Evolutionary conservation across 1,140 invertebrate species (phyloP).

Genomic region (Papilio polyxenes): DNA sequence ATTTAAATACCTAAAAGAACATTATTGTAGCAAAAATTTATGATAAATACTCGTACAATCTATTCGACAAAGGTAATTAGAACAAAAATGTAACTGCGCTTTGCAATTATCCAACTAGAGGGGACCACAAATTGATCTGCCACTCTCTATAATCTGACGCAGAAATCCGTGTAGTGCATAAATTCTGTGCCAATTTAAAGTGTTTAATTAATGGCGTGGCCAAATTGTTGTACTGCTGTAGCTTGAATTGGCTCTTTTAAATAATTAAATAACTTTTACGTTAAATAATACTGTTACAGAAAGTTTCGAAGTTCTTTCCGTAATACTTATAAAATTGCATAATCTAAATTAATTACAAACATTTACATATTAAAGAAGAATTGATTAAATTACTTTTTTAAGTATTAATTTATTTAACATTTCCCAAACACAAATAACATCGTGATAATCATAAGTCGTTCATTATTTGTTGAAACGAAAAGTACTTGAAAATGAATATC

Average conservation of each 20-base stretch:
- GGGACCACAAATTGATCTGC: conserved; percentile 22
- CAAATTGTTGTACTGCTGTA: conserved; percentile 17
- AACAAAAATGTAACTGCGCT: conserved; percentile 19
- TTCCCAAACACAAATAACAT: neutral
- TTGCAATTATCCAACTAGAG: conserved; percentile 24
- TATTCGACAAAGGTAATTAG: conserved; percentile 17
- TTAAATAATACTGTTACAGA: neutral
- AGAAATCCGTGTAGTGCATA: conserved; percentile 17
- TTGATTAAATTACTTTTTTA: neutral
- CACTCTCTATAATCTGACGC: conserved; percentile 23
- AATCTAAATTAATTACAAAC: too few relatives aligned
- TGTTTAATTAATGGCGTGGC: conserved; percentile 3
- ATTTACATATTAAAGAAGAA: neutral
- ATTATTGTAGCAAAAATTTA: neutral
- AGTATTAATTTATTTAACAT: neutral
- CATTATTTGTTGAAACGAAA: conserved; percentile 14
- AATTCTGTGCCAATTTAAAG: conserved; percentile 12
- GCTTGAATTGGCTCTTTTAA: neutral
- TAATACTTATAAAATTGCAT: too few relatives aligned
- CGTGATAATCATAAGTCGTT: neutral
- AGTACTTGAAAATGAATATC: conserved; percentile 8
- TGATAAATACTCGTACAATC: neutral
- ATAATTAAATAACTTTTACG: conserved; percentile 1
- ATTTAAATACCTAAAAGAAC: neutral
- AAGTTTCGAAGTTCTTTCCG: neutral